Conservation (phyloP, 2,888 invertebrate species). For the Dicycla oo region DNA sequence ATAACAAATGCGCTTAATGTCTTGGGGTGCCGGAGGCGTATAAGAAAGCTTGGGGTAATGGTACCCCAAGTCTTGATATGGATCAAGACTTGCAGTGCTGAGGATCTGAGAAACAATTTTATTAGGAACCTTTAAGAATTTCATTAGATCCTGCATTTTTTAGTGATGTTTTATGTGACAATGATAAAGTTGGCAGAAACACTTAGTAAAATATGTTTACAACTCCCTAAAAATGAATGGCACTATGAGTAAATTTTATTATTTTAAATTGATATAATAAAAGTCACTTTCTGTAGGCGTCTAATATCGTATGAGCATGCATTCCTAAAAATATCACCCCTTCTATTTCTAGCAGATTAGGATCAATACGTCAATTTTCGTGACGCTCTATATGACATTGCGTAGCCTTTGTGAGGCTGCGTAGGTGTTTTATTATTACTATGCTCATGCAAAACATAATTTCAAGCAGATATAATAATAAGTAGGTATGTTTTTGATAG, state of each 20-base stretch:
- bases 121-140: too few species aligned
- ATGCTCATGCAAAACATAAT: background rate
- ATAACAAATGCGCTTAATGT: constrained; percentile 42
- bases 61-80: too few species aligned
- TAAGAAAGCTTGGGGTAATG: constrained; percentile 12
- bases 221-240: background rate
- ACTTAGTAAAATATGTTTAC: background rate
- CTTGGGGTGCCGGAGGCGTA: constrained; percentile 44
- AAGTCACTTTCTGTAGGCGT: background rate
- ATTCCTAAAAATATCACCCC: constrained; percentile 12
- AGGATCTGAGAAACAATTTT: background rate
- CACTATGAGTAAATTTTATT: too few species aligned
- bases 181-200: background rate
- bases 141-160: background rate
- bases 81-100: constrained; percentile 13
- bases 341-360: constrained; percentile 3
- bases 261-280: background rate
- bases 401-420: background rate
- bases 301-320: background rate
- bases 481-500: background rate
- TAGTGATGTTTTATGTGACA: background rate
- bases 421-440: constrained; percentile 8
- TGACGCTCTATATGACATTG: constrained; percentile 3
- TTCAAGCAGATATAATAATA: background rate
- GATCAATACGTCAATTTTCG: background rate